Percentiles rank a stretch among this genome's conserved stretches.
Conservation (phyloP, 2,888 invertebrate genomes). For the Protodeltote pygarga region DNA sequence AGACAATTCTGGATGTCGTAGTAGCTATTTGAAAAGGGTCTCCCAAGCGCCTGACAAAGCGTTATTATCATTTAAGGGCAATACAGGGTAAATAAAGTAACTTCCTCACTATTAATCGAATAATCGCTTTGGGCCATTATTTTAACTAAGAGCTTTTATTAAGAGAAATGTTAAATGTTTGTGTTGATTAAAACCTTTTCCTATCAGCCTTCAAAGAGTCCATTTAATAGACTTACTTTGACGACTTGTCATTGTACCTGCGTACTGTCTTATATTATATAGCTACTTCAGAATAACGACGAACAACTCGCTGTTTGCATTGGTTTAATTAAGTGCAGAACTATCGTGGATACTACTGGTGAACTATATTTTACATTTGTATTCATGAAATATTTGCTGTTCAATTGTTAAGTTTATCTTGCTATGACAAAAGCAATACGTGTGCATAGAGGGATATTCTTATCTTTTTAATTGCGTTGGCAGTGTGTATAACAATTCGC, state of each 20-base stretch:
- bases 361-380: slow-evolving; percentile 29
- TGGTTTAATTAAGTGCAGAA: slow-evolving; percentile 58
- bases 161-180: slow-evolving; percentile 42
- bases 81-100: slow-evolving; percentile 60
- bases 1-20: slow-evolving; percentile 56
- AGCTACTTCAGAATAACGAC: slow-evolving; percentile 44
- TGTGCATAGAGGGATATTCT: slow-evolving; percentile 31
- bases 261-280: slow-evolving; percentile 32
- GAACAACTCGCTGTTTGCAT: slow-evolving; percentile 50
- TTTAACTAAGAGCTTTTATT: slow-evolving; percentile 30
- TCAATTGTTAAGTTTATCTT: slow-evolving; percentile 37
- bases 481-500: slow-evolving; percentile 40
- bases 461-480: slow-evolving; percentile 49
- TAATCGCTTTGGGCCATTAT: slow-evolving; percentile 37
- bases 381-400: slow-evolving; percentile 47
- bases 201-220: slow-evolving; percentile 40
- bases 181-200: slow-evolving; percentile 46
- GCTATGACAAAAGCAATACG: slow-evolving; percentile 27
- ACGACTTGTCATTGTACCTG: slow-evolving; percentile 25
- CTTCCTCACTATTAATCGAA: slow-evolving; percentile 26
- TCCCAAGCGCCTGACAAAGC: slow-evolving; percentile 59
- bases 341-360: slow-evolving; percentile 30
- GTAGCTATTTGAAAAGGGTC: slow-evolving; percentile 63
- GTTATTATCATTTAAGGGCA: slow-evolving; percentile 65
- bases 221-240: slow-evolving; percentile 33